Evolutionary conservation across 2,888 invertebrate species (phyloP), one percentile per base, ranked within the genome.

Genomic region (Stegophylla sp.): DNA sequence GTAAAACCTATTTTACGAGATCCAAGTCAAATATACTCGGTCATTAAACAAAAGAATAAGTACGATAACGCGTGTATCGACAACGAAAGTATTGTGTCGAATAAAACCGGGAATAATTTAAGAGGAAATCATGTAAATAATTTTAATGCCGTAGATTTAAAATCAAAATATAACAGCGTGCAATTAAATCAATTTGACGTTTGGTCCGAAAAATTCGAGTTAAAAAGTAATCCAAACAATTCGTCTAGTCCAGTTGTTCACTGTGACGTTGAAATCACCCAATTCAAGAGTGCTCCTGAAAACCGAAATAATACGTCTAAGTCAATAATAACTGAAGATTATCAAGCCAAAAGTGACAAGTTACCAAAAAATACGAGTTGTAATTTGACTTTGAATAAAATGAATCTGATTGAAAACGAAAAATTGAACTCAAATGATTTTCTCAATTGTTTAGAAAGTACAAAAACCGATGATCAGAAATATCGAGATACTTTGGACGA

Each of bases 1-100:
- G 79, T 79, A 3, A 79, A 79, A 63, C 79, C 79, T 1, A 79
- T 71, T 23, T 7, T 71, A 61, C 79, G 79, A 41, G 79, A 79
- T 5, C 79, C 79, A 3, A 79, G 61, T 51, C 79, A 71, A 51
- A 51, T 53, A 9, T 79, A 71, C 15, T 26, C 79, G 3, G 79
- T 79, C 15, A 79, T 79, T 26, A 79, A 79, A 79, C 79, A 79
- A 43, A 79, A 79, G 4, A 0, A 34, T 10, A 79, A 79, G 48
- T 66, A 66, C 26, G 64, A 64, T 48, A 61, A 26, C 23, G 0
- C 59, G 7, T 45, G 28, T 48, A 3, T 28, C 3, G 41, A 61
- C 1, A 77, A 67, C 45, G 34, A 67, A 1, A 79, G 17, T 23
- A 26, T 10, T 5, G 15, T 48, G n/a, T 61, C 41, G 13, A 71